phyloP scores from a whole-genome alignment of 2,888 invertebrate species.

The Rotaria magnacalcarata region DNA sequence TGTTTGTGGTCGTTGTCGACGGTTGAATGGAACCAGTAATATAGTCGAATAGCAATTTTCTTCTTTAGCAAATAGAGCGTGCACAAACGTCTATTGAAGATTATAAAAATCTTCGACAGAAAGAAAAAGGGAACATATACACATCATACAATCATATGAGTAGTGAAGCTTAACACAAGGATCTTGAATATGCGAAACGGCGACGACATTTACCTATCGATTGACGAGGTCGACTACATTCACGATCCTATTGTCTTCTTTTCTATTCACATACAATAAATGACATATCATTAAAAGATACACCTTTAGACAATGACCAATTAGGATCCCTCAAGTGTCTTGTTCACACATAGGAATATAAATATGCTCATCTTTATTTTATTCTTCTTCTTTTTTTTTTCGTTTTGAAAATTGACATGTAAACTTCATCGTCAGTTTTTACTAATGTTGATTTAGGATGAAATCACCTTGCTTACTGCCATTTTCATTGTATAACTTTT shows the following conservation, averaged over 20 bases:
- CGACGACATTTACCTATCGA: slow-evolving; percentile 26
- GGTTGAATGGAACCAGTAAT: slow-evolving; percentile 29
- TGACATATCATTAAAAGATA: slow-evolving; percentile 3
- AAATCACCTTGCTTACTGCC: slow-evolving; percentile 26
- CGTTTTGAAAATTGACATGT: neutral
- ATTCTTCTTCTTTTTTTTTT: neutral
- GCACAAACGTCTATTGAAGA: slow-evolving; percentile 10
- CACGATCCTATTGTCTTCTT: slow-evolving; percentile 4
- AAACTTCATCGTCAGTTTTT: neutral
- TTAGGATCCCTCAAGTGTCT: neutral
- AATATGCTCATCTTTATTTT: neutral
- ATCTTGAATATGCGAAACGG: slow-evolving; percentile 3
- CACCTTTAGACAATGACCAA: slow-evolving; percentile 24
- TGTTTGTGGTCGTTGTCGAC: slow-evolving; percentile 28
- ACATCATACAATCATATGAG: slow-evolving; percentile 29
- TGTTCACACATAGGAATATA: neutral
- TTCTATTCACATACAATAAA: neutral
- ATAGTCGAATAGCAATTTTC: slow-evolving; percentile 28
- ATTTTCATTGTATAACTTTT: neutral
- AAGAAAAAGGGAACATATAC: neutral
- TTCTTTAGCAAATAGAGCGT: slow-evolving; percentile 26
- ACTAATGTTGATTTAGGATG: neutral
- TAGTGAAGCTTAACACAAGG: slow-evolving; percentile 29
- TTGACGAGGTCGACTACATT: slow-evolving; percentile 22
- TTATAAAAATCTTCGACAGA: neutral